phyloP scores from a whole-genome alignment of 2,888 invertebrate genomes.

The Pseudococcus longispinus region DNA sequence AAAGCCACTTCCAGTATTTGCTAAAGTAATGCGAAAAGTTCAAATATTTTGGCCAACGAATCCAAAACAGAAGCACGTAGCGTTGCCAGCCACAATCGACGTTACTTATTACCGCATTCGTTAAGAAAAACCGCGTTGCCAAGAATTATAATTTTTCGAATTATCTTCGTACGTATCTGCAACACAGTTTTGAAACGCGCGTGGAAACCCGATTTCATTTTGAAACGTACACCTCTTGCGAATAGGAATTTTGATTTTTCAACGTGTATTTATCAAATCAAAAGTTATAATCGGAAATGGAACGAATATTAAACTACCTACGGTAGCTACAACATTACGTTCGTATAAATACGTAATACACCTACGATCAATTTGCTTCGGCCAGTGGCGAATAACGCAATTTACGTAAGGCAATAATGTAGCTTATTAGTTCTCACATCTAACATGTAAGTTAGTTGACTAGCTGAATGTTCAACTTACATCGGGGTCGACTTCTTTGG shows the following conservation, averaged over 20 bases:
- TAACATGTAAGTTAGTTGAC: neutral
- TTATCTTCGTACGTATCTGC: neutral
- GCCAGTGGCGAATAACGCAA: no score
- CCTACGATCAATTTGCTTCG: no score
- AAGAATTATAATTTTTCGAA: slow-evolving; percentile 31
- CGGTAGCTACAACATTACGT: no score
- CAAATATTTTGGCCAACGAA: slow-evolving; percentile 38
- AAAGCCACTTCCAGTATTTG: neutral
- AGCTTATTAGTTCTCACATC: no score
- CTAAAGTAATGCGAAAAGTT: neutral
- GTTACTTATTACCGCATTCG: slow-evolving; percentile 45
- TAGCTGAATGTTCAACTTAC: slow-evolving; percentile 71
- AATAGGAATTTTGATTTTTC: neutral
- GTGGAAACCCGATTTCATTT: neutral
- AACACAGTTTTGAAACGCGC: neutral
- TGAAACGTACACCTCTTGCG: neutral
- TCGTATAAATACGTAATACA: no score
- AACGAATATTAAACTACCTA: no score
- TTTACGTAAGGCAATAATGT: no score
- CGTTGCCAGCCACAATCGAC: slow-evolving; percentile 17
- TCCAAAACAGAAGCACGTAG: slow-evolving; percentile 39
- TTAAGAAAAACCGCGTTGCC: slow-evolving; percentile 23
- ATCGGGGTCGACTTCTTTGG: slow-evolving; percentile 99
- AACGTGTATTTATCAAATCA: no score
- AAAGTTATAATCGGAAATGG: no score